Conservation (phyloP, 2,797 vertebrate species). For the Falco peregrinus region DNA sequence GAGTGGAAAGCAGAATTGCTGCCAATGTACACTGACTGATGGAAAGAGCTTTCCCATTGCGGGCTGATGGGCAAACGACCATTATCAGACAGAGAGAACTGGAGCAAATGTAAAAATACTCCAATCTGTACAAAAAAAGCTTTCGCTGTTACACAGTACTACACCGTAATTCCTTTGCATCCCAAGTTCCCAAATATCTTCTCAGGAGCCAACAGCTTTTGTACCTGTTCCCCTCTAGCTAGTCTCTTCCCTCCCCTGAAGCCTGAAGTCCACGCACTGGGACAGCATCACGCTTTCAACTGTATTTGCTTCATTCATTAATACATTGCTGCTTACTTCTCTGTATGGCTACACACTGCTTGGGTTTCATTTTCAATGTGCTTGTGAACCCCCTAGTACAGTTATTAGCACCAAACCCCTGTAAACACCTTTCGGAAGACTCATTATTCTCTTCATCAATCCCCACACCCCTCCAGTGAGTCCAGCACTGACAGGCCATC, state of each 20-base stretch:
- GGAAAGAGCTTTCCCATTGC: background rate
- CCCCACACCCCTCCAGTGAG: background rate
- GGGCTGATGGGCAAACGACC: background rate
- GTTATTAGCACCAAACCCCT: background rate
- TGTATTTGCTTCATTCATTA: background rate
- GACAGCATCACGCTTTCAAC: background rate
- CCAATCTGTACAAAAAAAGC: background rate
- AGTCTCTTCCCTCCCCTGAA: background rate
- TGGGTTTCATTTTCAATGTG: background rate
- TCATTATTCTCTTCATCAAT: background rate
- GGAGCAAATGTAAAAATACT: slow-evolving; percentile 34
- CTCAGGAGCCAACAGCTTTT: background rate
- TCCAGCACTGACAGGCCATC: background rate
- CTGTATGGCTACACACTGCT: background rate
- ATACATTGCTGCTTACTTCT: background rate
- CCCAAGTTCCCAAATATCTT: background rate
- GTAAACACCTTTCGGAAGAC: background rate
- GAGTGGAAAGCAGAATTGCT: slow-evolving; percentile 10
- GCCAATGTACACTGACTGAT: slow-evolving; percentile 55
- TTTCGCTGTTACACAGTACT: background rate
- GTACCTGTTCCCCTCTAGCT: background rate
- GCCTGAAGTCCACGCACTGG: rapidly evolving
- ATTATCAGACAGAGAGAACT: slow-evolving; percentile 39
- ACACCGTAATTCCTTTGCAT: background rate
- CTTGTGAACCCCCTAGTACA: background rate